Conservation (phyloP, 2,888 invertebrate genomes). For the Sylvicola cinctus region DNA sequence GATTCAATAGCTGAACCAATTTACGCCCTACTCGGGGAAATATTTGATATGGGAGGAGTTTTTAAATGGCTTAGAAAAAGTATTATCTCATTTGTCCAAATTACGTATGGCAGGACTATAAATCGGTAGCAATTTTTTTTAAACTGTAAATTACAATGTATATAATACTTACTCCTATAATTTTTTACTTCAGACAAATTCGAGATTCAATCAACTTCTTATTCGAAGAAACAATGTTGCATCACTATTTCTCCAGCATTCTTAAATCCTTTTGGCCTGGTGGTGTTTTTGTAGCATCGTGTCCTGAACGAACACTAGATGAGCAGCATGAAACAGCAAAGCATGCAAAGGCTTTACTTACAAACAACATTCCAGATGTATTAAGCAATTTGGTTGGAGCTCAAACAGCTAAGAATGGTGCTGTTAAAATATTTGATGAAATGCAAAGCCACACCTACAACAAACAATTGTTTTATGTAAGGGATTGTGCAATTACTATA, state of each 20-base stretch:
- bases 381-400: constrained; percentile 69
- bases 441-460: constrained; percentile 70
- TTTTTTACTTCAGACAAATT: constrained; percentile 42
- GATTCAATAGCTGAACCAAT: constrained; percentile 81
- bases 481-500: constrained; percentile 18
- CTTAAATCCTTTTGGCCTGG: constrained; percentile 82
- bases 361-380: constrained; percentile 56
- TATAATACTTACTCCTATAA: constrained; percentile 2
- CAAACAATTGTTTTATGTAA: constrained; percentile 79
- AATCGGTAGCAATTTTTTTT: constrained; percentile 36
- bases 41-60: constrained; percentile 77
- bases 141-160: neutral
- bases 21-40: constrained; percentile 70
- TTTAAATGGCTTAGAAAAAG: constrained; percentile 75
- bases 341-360: constrained; percentile 36
- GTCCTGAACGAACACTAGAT: constrained; percentile 32
- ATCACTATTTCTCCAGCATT: constrained; percentile 64
- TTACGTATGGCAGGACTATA: constrained; percentile 79
- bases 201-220: constrained; percentile 71
- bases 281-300: constrained; percentile 39
- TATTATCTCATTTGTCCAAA: constrained; percentile 76
- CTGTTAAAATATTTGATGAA: constrained; percentile 68
- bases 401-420: constrained; percentile 63
- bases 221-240: constrained; percentile 77
- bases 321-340: constrained; percentile 47